Evolutionary conservation across 1,140 invertebrate species (phyloP), one percentile per base, ranked within the genome.

Genomic region (Lineus longissimus): DNA sequence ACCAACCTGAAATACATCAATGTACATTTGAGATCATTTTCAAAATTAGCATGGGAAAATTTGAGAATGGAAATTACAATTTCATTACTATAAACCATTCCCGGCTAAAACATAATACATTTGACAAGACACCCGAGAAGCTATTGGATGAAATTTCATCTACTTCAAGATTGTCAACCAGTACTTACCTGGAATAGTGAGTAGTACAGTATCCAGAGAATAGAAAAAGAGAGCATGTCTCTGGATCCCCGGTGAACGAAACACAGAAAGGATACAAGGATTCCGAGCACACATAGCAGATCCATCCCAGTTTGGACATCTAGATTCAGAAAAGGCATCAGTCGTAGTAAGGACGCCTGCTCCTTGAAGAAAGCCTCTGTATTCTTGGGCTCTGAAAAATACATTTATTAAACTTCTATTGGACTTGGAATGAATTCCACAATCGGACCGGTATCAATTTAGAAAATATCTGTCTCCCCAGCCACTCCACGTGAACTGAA

Each of bases 151-250:
- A 36, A 7, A 36, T 36, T 36, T 7, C 33, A 36, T 36, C n/a
- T n/a, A n/a, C n/a, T n/a, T n/a, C n/a, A n/a, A n/a, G n/a, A n/a
- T n/a, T n/a, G n/a, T n/a, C n/a, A n/a, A n/a, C n/a, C n/a, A n/a
- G 27, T 22, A 63, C 22, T 65, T 67, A 92, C 86, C 83, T 91
- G 88, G 69, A 87, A 90, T 0, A 92, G 68, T 0, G 90, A 92
- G 68, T 87, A 88, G 79, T 92, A 93, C 0, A 89, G 76, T 23
- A 86, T 80, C 89, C 90, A 92, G 15, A 92, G 78, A 30, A 85
- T 68, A 22, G 84, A 82, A 79, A 90, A 91, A n/a, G 73, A 70
- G 2, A 82, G 55, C 33, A 70, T 72, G 61, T 77, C 76, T 33
- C 79, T 62, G 30, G 71, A 69, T 17, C 51, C 59, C 40, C 66